Percentiles rank a stretch among this genome's conserved stretches.
phyloP scores from a whole-genome alignment of 2,888 invertebrate genomes.

The Aelia acuminata region DNA sequence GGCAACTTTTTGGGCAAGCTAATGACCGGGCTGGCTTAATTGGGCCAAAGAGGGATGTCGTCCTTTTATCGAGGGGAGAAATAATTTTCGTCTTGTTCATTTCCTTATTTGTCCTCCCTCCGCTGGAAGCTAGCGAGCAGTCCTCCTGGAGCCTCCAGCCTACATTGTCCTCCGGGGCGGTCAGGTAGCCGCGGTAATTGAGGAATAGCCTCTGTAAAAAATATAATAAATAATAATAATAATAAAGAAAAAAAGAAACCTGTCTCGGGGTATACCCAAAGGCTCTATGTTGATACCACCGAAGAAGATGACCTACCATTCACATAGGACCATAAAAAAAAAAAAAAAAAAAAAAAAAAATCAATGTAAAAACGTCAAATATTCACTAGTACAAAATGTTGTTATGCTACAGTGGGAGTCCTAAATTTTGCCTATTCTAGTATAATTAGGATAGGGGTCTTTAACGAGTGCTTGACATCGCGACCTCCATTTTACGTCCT shows the following conservation, averaged over 20 bases:
- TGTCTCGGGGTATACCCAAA: background rate
- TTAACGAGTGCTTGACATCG: too few species aligned
- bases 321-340: too few species aligned
- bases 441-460: too few species aligned
- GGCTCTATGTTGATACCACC: background rate
- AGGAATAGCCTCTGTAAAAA: background rate
- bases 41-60: constrained; percentile 49
- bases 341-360: too few species aligned
- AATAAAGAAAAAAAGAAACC: too few species aligned
- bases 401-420: too few species aligned
- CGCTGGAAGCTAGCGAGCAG: too few species aligned
- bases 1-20: background rate
- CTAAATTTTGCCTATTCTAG: too few species aligned
- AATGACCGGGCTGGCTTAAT: constrained; percentile 45
- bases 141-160: background rate
- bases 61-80: constrained; percentile 43
- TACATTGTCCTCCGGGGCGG: background rate
- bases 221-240: constrained; percentile 28
- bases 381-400: too few species aligned
- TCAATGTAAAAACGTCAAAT: too few species aligned
- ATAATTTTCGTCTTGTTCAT: constrained; percentile 47
- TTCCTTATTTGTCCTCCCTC: constrained; percentile 31
- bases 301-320: background rate
- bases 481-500: too few species aligned
- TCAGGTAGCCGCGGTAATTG: background rate